Conservation (phyloP, 2,113 vertebrate genomes). For the Plotosus lineatus region DNA sequence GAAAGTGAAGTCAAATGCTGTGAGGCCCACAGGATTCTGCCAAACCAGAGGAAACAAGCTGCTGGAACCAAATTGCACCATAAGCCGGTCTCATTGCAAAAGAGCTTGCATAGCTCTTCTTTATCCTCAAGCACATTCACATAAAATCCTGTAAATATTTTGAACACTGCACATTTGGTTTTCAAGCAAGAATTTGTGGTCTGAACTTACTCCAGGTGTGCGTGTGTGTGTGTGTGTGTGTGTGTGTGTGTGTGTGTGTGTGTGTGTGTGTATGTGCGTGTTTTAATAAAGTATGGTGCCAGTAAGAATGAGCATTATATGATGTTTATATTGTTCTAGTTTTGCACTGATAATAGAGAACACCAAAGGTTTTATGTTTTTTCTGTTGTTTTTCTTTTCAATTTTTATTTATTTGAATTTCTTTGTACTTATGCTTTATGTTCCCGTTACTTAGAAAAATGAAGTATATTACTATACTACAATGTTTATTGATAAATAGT, state of each 20-base stretch:
- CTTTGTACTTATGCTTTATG: background rate
- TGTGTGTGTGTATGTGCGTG: constrained; percentile 29
- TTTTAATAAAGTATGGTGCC: constrained; percentile 19
- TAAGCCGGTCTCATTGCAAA: constrained; percentile 61
- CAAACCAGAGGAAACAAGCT: constrained; percentile 68
- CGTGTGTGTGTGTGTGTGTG: constrained; percentile 36
- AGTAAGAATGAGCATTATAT: constrained; percentile 22
- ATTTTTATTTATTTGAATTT: too few relatives aligned
- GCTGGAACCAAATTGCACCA: constrained; percentile 65
- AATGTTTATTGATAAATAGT: too few relatives aligned
- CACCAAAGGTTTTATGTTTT: background rate
- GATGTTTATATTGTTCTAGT: constrained; percentile 23
- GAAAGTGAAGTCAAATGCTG: constrained; percentile 51
- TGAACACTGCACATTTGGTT: constrained; percentile 31
- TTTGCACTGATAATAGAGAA: constrained; percentile 64
- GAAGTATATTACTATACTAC: background rate
- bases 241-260: constrained; percentile 34
- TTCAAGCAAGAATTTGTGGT: constrained; percentile 51
- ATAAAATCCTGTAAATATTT: constrained; percentile 52
- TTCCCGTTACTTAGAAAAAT: background rate
- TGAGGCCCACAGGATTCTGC: constrained; percentile 57
- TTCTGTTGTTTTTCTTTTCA: background rate
- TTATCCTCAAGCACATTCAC: constrained; percentile 38
- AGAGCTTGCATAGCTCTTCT: constrained; percentile 51
- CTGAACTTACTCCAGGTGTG: constrained; percentile 36